These are phyloP conservation scores for Sesamia nonagrioides DNA, from an alignment of 1,140 invertebrate genomes.

Conservation along the genomic window DNA sequence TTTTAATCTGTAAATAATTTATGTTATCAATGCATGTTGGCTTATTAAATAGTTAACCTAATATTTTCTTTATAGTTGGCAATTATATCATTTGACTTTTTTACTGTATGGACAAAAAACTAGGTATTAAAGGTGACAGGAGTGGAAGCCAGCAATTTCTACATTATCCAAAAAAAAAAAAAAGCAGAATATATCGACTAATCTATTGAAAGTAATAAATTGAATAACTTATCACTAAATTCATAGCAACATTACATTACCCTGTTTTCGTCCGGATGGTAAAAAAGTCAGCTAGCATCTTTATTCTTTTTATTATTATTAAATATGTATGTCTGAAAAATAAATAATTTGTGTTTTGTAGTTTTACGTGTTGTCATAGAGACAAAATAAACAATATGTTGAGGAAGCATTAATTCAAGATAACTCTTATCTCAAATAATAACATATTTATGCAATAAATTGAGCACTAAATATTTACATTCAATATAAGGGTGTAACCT, in stretches of 20 bases:
- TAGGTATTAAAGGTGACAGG: too few relatives aligned
- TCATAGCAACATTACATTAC: too few relatives aligned
- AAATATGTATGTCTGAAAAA: too few relatives aligned
- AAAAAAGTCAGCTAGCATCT: too few relatives aligned
- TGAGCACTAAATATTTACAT: constrained; percentile 10
- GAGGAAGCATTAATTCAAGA: constrained; percentile 10
- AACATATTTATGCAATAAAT: constrained; percentile 19
- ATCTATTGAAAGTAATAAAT: too few relatives aligned
- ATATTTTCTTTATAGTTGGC: neutral
- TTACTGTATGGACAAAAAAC: too few relatives aligned
- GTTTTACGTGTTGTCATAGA: neutral
- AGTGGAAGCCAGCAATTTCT: too few relatives aligned
- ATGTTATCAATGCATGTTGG: neutral
- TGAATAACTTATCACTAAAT: too few relatives aligned
- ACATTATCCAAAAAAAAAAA: too few relatives aligned
- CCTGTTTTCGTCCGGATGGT: too few relatives aligned
- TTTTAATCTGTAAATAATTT: neutral
- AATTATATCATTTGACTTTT: neutral
- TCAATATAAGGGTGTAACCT: constrained; percentile 22
- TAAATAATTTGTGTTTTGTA: neutral
- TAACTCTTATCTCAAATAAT: constrained; percentile 32
- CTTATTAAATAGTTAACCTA: neutral
- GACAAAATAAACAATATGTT: neutral
- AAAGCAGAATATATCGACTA: too few relatives aligned
- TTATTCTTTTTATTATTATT: too few relatives aligned